Evolutionary conservation across 2,113 vertebrate genomes (phyloP).

Genomic region (Poicephalus gulielmi): DNA sequence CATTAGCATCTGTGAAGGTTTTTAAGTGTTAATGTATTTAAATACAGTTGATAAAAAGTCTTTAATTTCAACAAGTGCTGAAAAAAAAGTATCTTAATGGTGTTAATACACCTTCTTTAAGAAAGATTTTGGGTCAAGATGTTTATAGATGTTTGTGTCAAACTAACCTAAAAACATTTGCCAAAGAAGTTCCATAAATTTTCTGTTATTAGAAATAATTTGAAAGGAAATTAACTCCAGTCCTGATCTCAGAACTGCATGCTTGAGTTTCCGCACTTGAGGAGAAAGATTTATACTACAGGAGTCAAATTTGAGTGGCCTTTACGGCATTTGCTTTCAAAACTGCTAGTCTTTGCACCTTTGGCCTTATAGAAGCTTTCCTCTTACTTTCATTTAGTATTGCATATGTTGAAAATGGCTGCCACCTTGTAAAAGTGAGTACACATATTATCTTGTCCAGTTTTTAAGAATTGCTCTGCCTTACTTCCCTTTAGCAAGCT

Average conservation of each 20-base stretch:
- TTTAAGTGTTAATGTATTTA: constrained; percentile 37
- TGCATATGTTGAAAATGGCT: constrained; percentile 40
- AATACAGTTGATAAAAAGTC: constrained; percentile 50
- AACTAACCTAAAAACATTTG: constrained; percentile 73
- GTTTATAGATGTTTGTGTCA: constrained; percentile 70
- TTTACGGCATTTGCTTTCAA: constrained; percentile 75
- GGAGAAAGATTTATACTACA: constrained; percentile 69
- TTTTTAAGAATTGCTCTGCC: constrained; percentile 57
- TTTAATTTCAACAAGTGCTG: constrained; percentile 72
- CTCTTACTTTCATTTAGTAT: constrained; percentile 56
- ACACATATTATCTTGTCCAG: not conserved
- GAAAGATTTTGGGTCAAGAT: constrained; percentile 62
- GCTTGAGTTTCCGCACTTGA: constrained; percentile 69
- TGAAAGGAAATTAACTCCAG: constrained; percentile 47
- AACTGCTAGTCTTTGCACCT: constrained; percentile 76
- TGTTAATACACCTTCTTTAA: constrained; percentile 56
- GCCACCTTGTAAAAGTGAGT: constrained; percentile 34
- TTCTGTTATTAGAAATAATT: constrained; percentile 60
- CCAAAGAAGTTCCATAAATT: constrained; percentile 80
- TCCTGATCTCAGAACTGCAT: constrained; percentile 69
- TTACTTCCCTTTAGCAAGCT: constrained; percentile 32
- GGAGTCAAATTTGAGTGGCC: constrained; percentile 70
- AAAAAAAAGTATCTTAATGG: constrained; percentile 54
- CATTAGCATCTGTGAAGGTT: constrained; percentile 37
- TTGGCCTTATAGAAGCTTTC: constrained; percentile 85